A percentile compares a stretch with the other conserved stretches of the same genome.
Conservation (phyloP, 2,113 vertebrate species). For the Condylura cristata region DNA sequence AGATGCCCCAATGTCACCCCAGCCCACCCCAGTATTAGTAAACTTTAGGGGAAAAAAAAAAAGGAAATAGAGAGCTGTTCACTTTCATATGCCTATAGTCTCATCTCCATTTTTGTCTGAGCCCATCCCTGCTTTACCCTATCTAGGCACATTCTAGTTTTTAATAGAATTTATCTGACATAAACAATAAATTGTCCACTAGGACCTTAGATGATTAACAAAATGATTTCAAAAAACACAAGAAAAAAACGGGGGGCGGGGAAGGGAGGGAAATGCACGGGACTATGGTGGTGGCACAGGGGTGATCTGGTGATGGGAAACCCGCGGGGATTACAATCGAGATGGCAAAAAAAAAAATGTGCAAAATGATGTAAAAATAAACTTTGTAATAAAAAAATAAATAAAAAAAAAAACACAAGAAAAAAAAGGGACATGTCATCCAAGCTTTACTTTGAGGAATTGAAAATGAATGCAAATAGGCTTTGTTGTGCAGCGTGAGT, state of each 20-base stretch:
- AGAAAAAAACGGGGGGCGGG: neutral
- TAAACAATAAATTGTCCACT: neutral
- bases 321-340: too few relatives aligned
- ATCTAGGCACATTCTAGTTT: neutral
- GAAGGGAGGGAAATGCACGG: too few relatives aligned
- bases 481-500: neutral
- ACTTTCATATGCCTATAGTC: neutral
- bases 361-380: too few relatives aligned
- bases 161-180: neutral
- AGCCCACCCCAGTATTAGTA: too few relatives aligned
- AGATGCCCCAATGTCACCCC: too few relatives aligned
- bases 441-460: neutral
- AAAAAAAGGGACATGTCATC: neutral
- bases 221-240: neutral
- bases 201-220: neutral
- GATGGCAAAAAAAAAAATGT: too few relatives aligned
- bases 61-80: neutral
- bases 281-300: too few relatives aligned
- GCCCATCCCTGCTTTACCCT: neutral
- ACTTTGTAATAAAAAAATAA: too few relatives aligned
- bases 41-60: too few relatives aligned
- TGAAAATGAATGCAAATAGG: neutral
- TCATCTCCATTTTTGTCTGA: neutral
- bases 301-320: too few relatives aligned
- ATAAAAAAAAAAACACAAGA: neutral